Percentiles rank a stretch among this genome's conserved stretches.
Conservation (phyloP, 2,113 vertebrate species). For the Callaeas wilsoni region DNA sequence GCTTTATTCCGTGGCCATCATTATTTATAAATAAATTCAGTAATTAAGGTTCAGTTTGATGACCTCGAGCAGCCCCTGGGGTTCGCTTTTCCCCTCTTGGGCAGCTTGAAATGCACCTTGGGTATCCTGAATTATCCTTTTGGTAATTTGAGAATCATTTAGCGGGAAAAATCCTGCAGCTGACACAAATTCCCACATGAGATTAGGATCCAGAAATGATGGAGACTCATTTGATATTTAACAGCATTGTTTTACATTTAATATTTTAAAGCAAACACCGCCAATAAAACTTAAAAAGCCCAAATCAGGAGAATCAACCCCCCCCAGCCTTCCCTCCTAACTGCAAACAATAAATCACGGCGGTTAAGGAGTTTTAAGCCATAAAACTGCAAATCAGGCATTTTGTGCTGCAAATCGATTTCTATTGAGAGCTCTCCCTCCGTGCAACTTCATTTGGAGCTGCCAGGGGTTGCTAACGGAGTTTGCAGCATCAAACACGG, state of each 20-base stretch:
- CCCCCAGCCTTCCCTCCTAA: background rate
- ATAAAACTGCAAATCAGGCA: slow-evolving; percentile 58
- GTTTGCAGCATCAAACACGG: background rate
- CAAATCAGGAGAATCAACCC: background rate
- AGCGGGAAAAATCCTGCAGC: background rate
- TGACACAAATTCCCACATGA: background rate
- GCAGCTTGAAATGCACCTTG: background rate
- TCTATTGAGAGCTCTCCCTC: slow-evolving; percentile 21
- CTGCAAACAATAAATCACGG: slow-evolving; percentile 26
- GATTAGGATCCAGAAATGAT: background rate
- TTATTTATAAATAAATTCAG: background rate
- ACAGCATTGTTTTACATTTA: background rate
- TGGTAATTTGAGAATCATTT: background rate
- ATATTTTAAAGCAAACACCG: background rate
- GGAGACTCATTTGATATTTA: background rate
- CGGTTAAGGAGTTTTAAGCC: slow-evolving; percentile 22
- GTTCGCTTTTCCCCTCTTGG: background rate
- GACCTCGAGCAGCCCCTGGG: background rate
- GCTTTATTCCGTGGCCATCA: fast-evolving
- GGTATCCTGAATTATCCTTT: background rate
- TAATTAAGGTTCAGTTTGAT: background rate
- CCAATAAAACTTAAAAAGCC: background rate
- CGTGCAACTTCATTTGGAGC: slow-evolving; percentile 26
- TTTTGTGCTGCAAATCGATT: slow-evolving; percentile 51
- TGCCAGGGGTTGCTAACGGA: background rate